Conservation (phyloP, 92 coral and sea anemone species). For the Parazoanthus atlanticus region DNA sequence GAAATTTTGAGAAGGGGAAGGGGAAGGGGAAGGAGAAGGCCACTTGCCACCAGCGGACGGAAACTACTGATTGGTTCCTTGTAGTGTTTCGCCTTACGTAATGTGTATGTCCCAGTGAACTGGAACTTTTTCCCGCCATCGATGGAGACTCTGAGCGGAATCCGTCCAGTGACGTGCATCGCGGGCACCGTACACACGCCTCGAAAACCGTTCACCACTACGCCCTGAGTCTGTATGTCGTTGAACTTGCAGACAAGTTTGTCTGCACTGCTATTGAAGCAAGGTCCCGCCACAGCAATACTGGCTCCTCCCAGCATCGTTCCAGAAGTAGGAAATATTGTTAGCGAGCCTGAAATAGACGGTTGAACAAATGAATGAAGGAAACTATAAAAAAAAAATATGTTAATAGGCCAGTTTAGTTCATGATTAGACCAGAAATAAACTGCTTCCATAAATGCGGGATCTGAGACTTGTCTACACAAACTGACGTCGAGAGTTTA, state of each 20-base stretch:
- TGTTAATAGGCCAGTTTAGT: no score
- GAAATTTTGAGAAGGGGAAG: no score
- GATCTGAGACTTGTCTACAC: no score
- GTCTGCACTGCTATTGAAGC: slow-evolving; percentile 52
- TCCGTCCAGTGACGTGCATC: slow-evolving; percentile 37
- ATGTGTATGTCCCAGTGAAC: slow-evolving; percentile 41
- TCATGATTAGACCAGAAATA: no score
- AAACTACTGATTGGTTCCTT: no score
- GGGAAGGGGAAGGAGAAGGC: no score
- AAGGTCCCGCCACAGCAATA: slow-evolving; percentile 80
- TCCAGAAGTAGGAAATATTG: slow-evolving; percentile 65
- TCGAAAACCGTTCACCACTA: slow-evolving; percentile 14
- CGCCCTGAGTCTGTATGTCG: slow-evolving; percentile 30
- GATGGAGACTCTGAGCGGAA: slow-evolving; percentile 38
- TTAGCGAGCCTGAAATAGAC: slow-evolving; percentile 63
- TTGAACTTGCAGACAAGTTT: slow-evolving; percentile 52
- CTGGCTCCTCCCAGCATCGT: slow-evolving; percentile 81
- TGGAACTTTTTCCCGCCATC: slow-evolving; percentile 53
- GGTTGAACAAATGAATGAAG: no score
- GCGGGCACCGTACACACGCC: slow-evolving; percentile 53
- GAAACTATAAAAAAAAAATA: not conserved
- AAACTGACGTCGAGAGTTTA: no score
- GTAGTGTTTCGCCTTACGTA: slow-evolving; percentile 23
- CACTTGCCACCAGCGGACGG: no score
- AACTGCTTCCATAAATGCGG: no score